A percentile compares a stretch with the other conserved stretches of the same genome.
These are phyloP conservation scores for Sycophila sp. DNA, from an alignment of 1,140 invertebrate genomes.

Conservation along the genomic window DNA sequence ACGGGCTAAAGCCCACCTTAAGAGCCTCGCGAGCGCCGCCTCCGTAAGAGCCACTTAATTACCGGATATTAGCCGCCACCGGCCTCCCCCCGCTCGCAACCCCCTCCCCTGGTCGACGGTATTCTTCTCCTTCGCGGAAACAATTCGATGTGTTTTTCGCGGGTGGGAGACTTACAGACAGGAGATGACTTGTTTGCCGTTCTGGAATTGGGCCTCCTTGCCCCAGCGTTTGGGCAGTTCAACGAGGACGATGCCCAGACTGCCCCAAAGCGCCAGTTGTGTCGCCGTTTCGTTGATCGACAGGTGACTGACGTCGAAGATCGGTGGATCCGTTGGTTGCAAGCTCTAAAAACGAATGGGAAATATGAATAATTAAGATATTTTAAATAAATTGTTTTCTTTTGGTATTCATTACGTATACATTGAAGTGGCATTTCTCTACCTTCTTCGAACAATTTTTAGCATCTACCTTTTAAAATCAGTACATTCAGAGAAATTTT, in stretches of 20 bases:
- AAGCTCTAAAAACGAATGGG: conserved; percentile 54
- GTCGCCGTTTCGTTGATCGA: conserved; percentile 63
- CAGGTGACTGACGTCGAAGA: conserved; percentile 64
- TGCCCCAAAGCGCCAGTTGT: conserved; percentile 61
- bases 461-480: no score
- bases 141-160: no score
- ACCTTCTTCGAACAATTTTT: no score
- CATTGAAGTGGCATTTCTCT: no score
- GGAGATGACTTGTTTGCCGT: conserved; percentile 55
- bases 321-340: conserved; percentile 60
- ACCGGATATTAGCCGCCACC: conserved; percentile 60
- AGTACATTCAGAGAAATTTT: no score
- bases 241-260: conserved; percentile 59
- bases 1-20: conserved; percentile 65
- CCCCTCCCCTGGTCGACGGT: no score
- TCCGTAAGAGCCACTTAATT: conserved; percentile 62
- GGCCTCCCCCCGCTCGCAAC: conserved; percentile 29
- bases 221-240: conserved; percentile 66
- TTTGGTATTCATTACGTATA: no score
- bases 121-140: neutral
- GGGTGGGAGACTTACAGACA: conserved; percentile 56
- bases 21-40: conserved; percentile 61
- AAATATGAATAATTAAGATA: neutral
- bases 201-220: conserved; percentile 58
- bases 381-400: no score